Conservation (phyloP, 1,140 invertebrate genomes). For the Drosophila grimshawi region DNA sequence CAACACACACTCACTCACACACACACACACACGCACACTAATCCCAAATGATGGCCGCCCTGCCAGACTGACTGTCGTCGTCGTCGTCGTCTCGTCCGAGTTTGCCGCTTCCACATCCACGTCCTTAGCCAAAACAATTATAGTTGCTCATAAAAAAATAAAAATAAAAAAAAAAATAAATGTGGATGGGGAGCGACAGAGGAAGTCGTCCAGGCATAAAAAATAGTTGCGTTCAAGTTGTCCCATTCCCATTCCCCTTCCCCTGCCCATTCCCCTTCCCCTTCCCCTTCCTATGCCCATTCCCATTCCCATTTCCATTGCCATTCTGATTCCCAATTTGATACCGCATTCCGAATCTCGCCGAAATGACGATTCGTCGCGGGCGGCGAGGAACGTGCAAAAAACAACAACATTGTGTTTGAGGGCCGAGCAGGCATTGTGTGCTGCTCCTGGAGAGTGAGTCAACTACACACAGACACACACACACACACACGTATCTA, state of each 20-base stretch:
- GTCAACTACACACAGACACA: not conserved
- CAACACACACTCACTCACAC: conserved; percentile 50
- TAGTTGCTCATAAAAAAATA: conserved; percentile 54
- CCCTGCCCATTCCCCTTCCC: not conserved
- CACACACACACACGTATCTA: not conserved
- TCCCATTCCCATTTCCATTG: not conserved
- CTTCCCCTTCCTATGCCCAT: not conserved
- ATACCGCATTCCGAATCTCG: conserved; percentile 40
- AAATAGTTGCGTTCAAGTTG: conserved; percentile 44
- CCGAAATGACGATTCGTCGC: conserved; percentile 52
- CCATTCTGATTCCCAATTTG: conserved; percentile 3
- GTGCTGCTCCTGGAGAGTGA: conserved; percentile 15
- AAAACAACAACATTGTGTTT: conserved; percentile 65
- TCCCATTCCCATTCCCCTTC: conserved; percentile 1
- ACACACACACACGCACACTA: conserved; percentile 47
- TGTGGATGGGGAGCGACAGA: conserved; percentile 5
- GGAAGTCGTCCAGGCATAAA: conserved; percentile 54
- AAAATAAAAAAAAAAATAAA: not conserved
- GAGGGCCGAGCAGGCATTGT: conserved; percentile 20
- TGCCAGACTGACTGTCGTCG: conserved; percentile 79
- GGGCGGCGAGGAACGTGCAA: conserved; percentile 67
- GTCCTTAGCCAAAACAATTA: conserved; percentile 57
- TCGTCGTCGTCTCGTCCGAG: conserved; percentile 30
- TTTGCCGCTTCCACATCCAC: conserved; percentile 17
- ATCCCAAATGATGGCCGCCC: conserved; percentile 76